Conservation (phyloP, 1,140 invertebrate genomes). For the Pachypeltis micranthus region DNA sequence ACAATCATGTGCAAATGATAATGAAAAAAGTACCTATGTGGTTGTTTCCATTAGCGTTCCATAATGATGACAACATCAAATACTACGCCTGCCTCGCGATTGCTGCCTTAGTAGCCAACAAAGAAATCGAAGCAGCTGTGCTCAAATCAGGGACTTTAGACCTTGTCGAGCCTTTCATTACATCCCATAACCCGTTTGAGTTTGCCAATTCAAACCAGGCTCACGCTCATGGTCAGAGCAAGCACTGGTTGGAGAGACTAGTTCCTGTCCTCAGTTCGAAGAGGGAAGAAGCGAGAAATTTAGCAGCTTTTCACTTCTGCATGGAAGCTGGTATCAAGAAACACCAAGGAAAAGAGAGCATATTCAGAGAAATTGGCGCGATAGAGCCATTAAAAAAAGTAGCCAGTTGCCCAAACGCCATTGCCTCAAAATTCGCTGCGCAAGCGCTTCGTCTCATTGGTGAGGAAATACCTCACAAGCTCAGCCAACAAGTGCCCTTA, state of each 20-base stretch:
- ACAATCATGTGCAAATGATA: slow-evolving; percentile 97
- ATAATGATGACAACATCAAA: slow-evolving; percentile 90
- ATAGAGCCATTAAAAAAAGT: slow-evolving; percentile 92
- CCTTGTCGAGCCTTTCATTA: slow-evolving; percentile 93
- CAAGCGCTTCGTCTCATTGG: slow-evolving; percentile 91
- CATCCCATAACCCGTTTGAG: slow-evolving; percentile 81
- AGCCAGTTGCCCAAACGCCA: slow-evolving; percentile 93
- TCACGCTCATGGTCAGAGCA: slow-evolving; percentile 91
- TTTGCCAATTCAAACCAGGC: slow-evolving; percentile 87
- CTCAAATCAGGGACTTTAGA: slow-evolving; percentile 88
- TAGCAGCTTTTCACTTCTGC: slow-evolving; percentile 98
- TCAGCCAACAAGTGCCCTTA: slow-evolving; percentile 93
- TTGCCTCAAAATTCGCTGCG: slow-evolving; percentile 93
- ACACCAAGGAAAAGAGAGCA: slow-evolving; percentile 85
- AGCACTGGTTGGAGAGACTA: slow-evolving; percentile 85
- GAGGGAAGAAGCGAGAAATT: slow-evolving; percentile 85
- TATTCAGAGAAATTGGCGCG: slow-evolving; percentile 89
- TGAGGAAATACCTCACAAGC: slow-evolving; percentile 91
- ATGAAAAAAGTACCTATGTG: slow-evolving; percentile 91
- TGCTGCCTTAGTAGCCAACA: slow-evolving; percentile 90
- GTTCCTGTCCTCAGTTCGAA: slow-evolving; percentile 94
- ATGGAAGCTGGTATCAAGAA: slow-evolving; percentile 99
- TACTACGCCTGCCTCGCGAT: slow-evolving; percentile 98
- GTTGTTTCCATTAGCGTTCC: slow-evolving; percentile 95
- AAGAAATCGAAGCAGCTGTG: slow-evolving; percentile 94